These are phyloP conservation scores for Ericerus pela DNA, from an alignment of 1,140 invertebrate species.

Conservation along the genomic window DNA sequence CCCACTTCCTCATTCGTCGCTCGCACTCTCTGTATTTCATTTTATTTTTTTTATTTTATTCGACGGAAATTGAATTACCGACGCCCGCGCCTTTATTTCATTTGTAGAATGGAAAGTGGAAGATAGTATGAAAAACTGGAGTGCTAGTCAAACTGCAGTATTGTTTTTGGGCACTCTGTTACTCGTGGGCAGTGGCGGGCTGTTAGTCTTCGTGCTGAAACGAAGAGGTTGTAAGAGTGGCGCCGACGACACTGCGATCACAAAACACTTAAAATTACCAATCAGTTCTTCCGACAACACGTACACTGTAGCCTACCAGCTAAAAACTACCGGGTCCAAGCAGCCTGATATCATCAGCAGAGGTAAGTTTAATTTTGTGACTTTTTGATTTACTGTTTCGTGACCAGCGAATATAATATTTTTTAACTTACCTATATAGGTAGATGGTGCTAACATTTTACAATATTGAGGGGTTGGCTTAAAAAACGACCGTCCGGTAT, in stretches of 20 bases:
- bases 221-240: slow-evolving; percentile 29
- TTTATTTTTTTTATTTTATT: too few species aligned
- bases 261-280: slow-evolving; percentile 39
- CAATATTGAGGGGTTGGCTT: too few species aligned
- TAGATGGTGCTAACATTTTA: too few species aligned
- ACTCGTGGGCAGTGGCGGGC: slow-evolving; percentile 42
- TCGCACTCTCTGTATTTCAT: too few species aligned
- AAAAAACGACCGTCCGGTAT: too few species aligned
- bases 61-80: too few species aligned
- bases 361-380: slow-evolving; percentile 28
- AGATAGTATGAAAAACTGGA: slow-evolving; percentile 30
- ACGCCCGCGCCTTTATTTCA: too few species aligned
- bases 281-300: slow-evolving; percentile 38
- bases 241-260: slow-evolving; percentile 30
- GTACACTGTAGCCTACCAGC: slow-evolving; percentile 37
- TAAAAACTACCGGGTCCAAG: slow-evolving; percentile 34
- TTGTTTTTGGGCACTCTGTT: slow-evolving; percentile 42
- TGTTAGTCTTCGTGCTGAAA: slow-evolving; percentile 42
- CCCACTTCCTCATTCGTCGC: too few species aligned
- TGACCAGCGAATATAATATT: too few species aligned
- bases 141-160: not conserved
- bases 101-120: slow-evolving; percentile 29
- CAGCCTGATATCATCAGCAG: slow-evolving; percentile 40
- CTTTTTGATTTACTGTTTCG: too few species aligned
- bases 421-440: too few species aligned